phyloP scores from a whole-genome alignment of 92 coral and sea anemone genomes.

The Hydrozoanthus gracilis region DNA sequence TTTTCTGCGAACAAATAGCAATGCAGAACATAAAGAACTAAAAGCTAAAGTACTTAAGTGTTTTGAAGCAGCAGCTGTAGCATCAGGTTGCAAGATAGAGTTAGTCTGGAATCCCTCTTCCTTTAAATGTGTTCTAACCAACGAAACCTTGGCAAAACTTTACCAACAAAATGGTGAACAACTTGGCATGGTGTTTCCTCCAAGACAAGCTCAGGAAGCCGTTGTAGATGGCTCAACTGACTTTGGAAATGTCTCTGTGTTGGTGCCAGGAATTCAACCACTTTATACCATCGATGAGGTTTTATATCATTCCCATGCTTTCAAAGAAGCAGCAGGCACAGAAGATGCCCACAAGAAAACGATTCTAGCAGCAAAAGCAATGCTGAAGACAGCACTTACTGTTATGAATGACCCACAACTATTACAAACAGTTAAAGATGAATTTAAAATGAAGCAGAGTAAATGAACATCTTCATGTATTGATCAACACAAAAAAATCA shows the following conservation, averaged over 20 bases:
- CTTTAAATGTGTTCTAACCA: constrained; percentile 77
- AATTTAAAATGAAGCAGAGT: constrained; percentile 43
- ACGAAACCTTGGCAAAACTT: constrained; percentile 70
- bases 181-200: constrained; percentile 72
- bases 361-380: constrained; percentile 79
- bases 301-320: constrained; percentile 81
- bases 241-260: constrained; percentile 90
- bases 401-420: constrained; percentile 66
- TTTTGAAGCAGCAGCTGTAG: constrained; percentile 85
- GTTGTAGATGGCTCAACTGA: constrained; percentile 93
- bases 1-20: constrained; percentile 72
- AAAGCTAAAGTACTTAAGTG: constrained; percentile 63
- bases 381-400: constrained; percentile 82
- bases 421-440: constrained; percentile 65
- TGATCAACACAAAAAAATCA: no score
- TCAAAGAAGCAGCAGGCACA: constrained; percentile 80
- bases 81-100: constrained; percentile 83
- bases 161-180: constrained; percentile 82
- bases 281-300: constrained; percentile 70
- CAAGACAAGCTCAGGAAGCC: constrained; percentile 76
- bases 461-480: no score
- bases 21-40: constrained; percentile 63
- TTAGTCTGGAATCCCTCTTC: constrained; percentile 69
- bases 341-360: constrained; percentile 79
- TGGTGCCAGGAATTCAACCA: constrained; percentile 88